A percentile compares a stretch with the other conserved stretches of the same genome.
phyloP scores from a whole-genome alignment of 2,888 invertebrate species.

The Harmothoe impar region DNA sequence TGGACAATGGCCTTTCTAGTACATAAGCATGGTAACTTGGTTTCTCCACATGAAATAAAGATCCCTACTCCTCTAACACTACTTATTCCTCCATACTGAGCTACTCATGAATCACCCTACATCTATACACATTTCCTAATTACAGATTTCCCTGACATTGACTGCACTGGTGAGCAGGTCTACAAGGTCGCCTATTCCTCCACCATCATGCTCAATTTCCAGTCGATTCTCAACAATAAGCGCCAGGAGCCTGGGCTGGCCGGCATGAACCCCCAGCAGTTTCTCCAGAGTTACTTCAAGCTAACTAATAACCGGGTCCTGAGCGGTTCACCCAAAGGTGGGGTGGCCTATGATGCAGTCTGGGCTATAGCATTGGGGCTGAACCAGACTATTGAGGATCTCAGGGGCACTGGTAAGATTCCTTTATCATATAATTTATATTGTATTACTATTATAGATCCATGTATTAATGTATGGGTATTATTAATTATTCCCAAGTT shows the following conservation, averaged over 20 bases:
- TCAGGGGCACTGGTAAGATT: slow-evolving; percentile 30
- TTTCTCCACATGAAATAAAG: too few relatives aligned
- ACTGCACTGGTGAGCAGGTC: background rate
- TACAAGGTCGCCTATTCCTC: background rate
- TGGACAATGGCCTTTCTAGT: too few relatives aligned
- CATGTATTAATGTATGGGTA: too few relatives aligned
- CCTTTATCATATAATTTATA: too few relatives aligned
- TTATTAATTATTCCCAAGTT: too few relatives aligned
- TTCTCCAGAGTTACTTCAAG: slow-evolving; percentile 35
- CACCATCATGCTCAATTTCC: background rate
- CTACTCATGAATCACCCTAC: too few relatives aligned
- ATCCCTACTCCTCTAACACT: too few relatives aligned
- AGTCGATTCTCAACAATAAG: background rate
- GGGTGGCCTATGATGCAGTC: slow-evolving; percentile 97
- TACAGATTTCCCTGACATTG: background rate
- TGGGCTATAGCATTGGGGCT: slow-evolving; percentile 98
- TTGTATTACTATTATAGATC: too few relatives aligned
- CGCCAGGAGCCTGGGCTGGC: slow-evolving; percentile 53
- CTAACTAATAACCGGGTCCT: slow-evolving; percentile 13
- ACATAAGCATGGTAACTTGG: too few relatives aligned
- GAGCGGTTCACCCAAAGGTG: slow-evolving; percentile 90
- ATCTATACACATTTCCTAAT: background rate
- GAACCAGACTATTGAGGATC: slow-evolving; percentile 89
- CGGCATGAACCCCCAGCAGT: slow-evolving; percentile 55
- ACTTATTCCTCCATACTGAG: too few relatives aligned